Base-by-base conservation (phyloP, 2,113 vertebrate genomes). In the Pyxicephalus adspersus region DNA sequence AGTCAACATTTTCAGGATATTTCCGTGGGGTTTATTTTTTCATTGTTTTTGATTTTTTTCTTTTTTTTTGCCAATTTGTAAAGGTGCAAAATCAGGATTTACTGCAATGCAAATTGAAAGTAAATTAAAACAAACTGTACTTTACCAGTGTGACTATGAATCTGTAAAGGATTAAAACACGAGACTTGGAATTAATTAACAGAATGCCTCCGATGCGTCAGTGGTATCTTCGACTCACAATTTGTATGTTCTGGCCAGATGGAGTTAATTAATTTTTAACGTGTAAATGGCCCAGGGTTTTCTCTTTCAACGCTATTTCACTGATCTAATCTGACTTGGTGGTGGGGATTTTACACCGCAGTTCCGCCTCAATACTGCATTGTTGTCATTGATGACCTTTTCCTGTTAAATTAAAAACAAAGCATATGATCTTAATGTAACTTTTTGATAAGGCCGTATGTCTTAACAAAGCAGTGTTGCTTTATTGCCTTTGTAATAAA, bases 241-340 rank as follows among this genome's bases (percentile, higher is more conserved):
- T 75, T 73, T 66, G 61, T 81, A 38, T 75, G 75, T 82, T 75
- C 80, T 82, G 80, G 51, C 80, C 80, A 82, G 80, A 82, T 82
- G 80, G 80, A 82, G 80, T 75, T 75, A 82, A 82, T 82, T 82
- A 82, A 82, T 82, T 82, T 82, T 82, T 82, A 82, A 82, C 70
- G 58, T 82, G 80, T 75, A 82, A 82, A 82, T 74, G 80, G 70
- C 80, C 80, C 71, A 66, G 63, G 80, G 80, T 82, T 75, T 75
- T 82, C 70, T 58, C 11, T 31, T n/a, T 58, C 50, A 63, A 63
- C 66, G 70, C 28, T 45, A 75, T 72, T 81, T 50, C 61, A 50
- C 71, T 82, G 80, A 82, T 82, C 61, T 82, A 66, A 82, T 75
- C 70, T 82, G 71, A 82, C 61, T 55, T 66, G 63, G 70, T 52